A percentile compares a stretch with the other conserved stretches of the same genome.
Evolutionary conservation across 2,113 vertebrate species (phyloP).

Genomic region (Paramormyrops kingsleyae): DNA sequence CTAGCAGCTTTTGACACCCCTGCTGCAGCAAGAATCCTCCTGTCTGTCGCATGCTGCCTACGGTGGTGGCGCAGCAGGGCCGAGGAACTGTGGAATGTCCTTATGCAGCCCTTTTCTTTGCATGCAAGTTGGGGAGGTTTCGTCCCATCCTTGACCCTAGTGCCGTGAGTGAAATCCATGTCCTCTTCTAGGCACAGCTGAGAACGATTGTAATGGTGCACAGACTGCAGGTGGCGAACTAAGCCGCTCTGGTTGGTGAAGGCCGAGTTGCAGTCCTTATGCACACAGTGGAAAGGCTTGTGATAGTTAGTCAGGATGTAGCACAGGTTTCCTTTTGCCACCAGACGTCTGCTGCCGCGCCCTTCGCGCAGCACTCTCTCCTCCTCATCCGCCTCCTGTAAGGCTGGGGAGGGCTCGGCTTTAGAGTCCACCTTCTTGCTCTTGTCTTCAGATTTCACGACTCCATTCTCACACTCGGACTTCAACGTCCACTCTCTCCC

Average conservation of each 20-base stretch:
- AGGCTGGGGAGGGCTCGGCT: conserved; percentile 26
- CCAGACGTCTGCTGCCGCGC: conserved; percentile 77
- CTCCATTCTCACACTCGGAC: conserved; percentile 32
- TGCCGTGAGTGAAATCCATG: conserved; percentile 49
- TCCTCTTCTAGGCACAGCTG: conserved; percentile 85
- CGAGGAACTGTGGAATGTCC: conserved; percentile 65
- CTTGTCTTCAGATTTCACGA: conserved; percentile 17
- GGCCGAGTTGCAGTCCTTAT: conserved; percentile 82
- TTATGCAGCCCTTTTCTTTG: conserved; percentile 73
- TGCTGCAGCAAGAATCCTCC: not conserved
- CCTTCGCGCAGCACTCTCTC: conserved; percentile 50
- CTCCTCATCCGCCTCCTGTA: conserved; percentile 27
- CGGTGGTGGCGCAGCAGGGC: conserved; percentile 69
- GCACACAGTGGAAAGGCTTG: conserved; percentile 90
- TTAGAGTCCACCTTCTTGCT: conserved; percentile 11
- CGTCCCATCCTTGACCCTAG: conserved; percentile 68
- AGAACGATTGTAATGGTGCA: conserved; percentile 86
- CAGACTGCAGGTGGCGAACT: conserved; percentile 81
- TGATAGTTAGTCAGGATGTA: conserved; percentile 87
- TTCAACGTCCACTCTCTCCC: not conserved
- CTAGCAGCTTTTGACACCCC: not conserved
- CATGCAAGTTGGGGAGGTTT: conserved; percentile 73
- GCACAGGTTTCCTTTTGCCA: conserved; percentile 82
- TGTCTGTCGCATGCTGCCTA: conserved; percentile 18
- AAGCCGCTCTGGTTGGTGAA: conserved; percentile 85